A percentile compares a stretch with the other conserved stretches of the same genome.
Conservation (phyloP, 1,140 invertebrate species). For the Pomacea maculata region DNA sequence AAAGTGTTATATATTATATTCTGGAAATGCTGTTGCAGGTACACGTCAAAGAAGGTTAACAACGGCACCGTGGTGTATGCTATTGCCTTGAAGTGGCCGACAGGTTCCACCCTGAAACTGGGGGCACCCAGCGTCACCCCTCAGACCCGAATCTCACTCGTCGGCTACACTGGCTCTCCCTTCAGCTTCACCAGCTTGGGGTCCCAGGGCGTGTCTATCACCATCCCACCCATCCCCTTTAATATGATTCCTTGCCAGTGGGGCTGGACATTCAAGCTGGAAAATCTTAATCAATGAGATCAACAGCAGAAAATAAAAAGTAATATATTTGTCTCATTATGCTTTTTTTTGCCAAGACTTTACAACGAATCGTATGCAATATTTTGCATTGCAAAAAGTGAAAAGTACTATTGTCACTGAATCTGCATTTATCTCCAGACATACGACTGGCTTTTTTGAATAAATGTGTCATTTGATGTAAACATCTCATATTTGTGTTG, state of each 20-base stretch:
- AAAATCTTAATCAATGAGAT: slow-evolving; percentile 4
- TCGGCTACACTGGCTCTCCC: slow-evolving; percentile 35
- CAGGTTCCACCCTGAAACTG: slow-evolving; percentile 26
- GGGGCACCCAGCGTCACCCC: slow-evolving; percentile 28
- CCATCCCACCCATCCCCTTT: slow-evolving; percentile 37
- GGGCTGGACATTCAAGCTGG: slow-evolving; percentile 47
- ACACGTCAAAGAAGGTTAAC: slow-evolving; percentile 67
- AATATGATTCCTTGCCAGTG: slow-evolving; percentile 42
- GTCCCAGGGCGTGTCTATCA: slow-evolving; percentile 35
- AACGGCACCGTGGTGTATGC: slow-evolving; percentile 72
- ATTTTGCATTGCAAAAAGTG: too few relatives aligned
- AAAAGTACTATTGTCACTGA: too few relatives aligned
- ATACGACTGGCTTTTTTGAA: too few relatives aligned
- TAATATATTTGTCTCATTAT: too few relatives aligned
- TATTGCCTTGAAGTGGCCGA: slow-evolving; percentile 63
- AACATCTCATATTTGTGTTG: too few relatives aligned
- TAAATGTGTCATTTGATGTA: too few relatives aligned
- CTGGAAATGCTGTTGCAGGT: slow-evolving; percentile 35
- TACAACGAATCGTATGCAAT: too few relatives aligned
- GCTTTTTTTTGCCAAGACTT: too few relatives aligned
- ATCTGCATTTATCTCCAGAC: too few relatives aligned
- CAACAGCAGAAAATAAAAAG: too few relatives aligned
- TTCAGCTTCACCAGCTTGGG: slow-evolving; percentile 22
- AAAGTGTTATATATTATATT: too few relatives aligned
- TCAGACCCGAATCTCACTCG: slow-evolving; percentile 33